Percentiles rank a stretch among this genome's conserved stretches.
Conservation (phyloP, 1,140 invertebrate genomes). For the Drosophila auraria region DNA sequence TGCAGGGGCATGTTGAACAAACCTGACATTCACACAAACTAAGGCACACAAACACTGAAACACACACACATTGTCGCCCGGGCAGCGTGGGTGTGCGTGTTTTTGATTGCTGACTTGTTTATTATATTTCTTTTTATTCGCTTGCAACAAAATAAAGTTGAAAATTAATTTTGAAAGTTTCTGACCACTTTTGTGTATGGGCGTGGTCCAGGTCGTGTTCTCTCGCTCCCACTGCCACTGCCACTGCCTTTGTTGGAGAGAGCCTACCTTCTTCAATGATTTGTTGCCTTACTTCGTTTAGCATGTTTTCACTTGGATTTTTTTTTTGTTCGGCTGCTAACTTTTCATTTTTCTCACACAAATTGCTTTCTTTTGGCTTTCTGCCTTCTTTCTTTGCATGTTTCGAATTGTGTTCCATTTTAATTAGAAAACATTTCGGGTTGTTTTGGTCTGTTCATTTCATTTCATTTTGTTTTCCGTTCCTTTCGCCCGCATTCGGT, state of each 20-base stretch:
- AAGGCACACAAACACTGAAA: constrained; percentile 5
- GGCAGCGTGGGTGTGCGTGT: constrained; percentile 45
- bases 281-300: constrained; percentile 55
- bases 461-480: constrained; percentile 35
- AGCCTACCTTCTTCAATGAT: constrained; percentile 59
- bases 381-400: constrained; percentile 38
- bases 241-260: constrained; percentile 9
- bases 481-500: constrained; percentile 20
- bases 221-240: not conserved
- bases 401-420: constrained; percentile 59
- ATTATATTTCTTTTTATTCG: constrained; percentile 59
- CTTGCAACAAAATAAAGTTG: constrained; percentile 65
- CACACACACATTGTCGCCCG: constrained; percentile 49
- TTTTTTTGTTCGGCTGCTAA: constrained; percentile 39
- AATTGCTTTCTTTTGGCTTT: constrained; percentile 44
- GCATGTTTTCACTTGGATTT: constrained; percentile 44
- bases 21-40: constrained; percentile 29
- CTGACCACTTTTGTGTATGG: constrained; percentile 51
- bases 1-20: not conserved
- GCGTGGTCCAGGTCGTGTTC: constrained; percentile 12
- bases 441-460: constrained; percentile 37
- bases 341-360: constrained; percentile 54
- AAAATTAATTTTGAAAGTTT: constrained; percentile 82
- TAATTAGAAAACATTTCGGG: constrained; percentile 72
- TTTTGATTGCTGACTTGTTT: constrained; percentile 77